Conservation (phyloP, 2,888 invertebrate species). For the Taenaris catops region DNA sequence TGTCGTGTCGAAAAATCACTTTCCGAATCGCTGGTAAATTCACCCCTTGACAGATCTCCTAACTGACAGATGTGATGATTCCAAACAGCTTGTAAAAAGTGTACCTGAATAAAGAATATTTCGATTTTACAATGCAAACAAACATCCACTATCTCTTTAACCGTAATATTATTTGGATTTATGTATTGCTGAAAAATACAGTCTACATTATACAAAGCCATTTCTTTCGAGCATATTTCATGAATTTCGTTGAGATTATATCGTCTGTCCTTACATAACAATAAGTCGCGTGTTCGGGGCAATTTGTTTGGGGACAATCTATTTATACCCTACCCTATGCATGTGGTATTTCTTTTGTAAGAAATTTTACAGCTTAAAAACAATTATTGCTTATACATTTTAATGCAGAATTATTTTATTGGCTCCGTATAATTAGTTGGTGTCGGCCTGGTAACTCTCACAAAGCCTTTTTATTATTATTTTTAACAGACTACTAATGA, state of each 20-base stretch:
- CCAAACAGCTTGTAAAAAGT: too few relatives aligned
- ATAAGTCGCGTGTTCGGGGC: constrained; percentile 6
- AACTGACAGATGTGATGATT: too few relatives aligned
- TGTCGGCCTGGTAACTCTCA: neutral
- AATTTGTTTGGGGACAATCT: constrained; percentile 10
- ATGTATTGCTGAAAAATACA: constrained; percentile 1
- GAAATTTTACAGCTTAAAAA: neutral
- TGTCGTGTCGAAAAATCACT: too few relatives aligned
- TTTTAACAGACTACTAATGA: too few relatives aligned
- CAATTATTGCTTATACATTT: too few relatives aligned
- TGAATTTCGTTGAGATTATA: constrained; percentile 5
- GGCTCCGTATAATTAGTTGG: too few relatives aligned
- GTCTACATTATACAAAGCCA: constrained; percentile 1
- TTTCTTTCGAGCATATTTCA: constrained; percentile 1
- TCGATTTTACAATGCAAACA: too few relatives aligned
- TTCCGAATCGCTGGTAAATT: too few relatives aligned
- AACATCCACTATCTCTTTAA: too few relatives aligned
- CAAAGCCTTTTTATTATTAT: neutral
- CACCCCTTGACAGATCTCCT: too few relatives aligned
- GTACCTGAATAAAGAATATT: too few relatives aligned
- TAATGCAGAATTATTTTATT: too few relatives aligned
- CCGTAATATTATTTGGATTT: neutral
- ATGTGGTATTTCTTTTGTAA: constrained; percentile 1
- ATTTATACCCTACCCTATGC: constrained; percentile 8
- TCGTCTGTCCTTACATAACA: constrained; percentile 2